These are phyloP conservation scores for Harpalus rubripes DNA, from an alignment of 2,888 invertebrate genomes.

Conservation along the genomic window DNA sequence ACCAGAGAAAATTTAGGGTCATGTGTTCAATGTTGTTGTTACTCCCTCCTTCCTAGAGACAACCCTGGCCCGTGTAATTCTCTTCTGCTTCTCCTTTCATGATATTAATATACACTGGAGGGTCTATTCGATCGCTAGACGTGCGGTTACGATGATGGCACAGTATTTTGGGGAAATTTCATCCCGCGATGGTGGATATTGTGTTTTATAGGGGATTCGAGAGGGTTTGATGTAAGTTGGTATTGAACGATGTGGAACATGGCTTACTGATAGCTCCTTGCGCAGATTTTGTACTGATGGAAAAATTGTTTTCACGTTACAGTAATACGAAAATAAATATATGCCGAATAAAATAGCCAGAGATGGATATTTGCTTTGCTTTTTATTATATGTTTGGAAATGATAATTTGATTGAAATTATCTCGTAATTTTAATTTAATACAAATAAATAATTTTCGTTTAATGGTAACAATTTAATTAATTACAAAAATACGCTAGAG, in stretches of 20 bases:
- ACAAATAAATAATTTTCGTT: not conserved
- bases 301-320: slow-evolving; percentile 40
- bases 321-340: not conserved
- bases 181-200: slow-evolving; percentile 42
- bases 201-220: slow-evolving; percentile 49
- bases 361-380: not conserved
- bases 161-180: slow-evolving; percentile 54
- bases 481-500: no score
- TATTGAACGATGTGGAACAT: slow-evolving; percentile 54
- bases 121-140: not conserved
- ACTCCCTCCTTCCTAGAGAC: not conserved
- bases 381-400: not conserved
- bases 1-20: not conserved
- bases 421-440: not conserved
- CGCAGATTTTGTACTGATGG: slow-evolving; percentile 8
- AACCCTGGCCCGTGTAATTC: slow-evolving; percentile 8
- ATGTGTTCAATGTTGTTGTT: not conserved
- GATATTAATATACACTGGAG: slow-evolving; percentile 49
- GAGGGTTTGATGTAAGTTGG: slow-evolving; percentile 49
- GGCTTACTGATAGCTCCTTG: slow-evolving; percentile 31
- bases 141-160: slow-evolving; percentile 42
- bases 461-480: no score
- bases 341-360: not conserved
- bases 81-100: not conserved
- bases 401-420: not conserved